A percentile compares a stretch with the other conserved stretches of the same genome.
These are phyloP conservation scores for Lydus trimaculatus DNA, from an alignment of 2,888 invertebrate genomes.

Conservation along the genomic window DNA sequence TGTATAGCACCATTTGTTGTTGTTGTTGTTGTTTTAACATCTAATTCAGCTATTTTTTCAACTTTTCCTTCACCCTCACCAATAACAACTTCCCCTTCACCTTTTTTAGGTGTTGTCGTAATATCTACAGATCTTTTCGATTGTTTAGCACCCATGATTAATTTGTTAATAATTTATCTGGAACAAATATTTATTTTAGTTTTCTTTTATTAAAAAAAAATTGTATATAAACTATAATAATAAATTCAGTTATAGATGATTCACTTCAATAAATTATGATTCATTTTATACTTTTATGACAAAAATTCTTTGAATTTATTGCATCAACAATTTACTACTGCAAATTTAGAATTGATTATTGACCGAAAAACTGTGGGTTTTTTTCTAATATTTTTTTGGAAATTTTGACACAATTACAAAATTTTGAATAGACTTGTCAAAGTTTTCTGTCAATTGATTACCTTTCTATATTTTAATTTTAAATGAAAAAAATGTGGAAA, in stretches of 20 bases:
- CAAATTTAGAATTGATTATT: background rate
- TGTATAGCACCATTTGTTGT: constrained; percentile 74
- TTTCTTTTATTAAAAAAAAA: constrained; percentile 10
- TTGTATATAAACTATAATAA: constrained; percentile 4
- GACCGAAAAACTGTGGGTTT: too few relatives aligned
- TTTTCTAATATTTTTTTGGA: background rate
- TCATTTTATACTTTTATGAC: constrained; percentile 1
- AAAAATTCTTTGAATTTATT: constrained; percentile 2
- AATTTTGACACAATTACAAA: background rate
- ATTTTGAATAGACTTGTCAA: constrained; percentile 3
- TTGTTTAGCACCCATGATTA: constrained; percentile 83
- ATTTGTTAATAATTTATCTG: constrained; percentile 41
- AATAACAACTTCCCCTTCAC: constrained; percentile 56
- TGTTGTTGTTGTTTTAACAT: constrained; percentile 73
- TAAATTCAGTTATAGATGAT: background rate
- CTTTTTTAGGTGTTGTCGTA: constrained; percentile 72
- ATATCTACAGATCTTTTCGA: constrained; percentile 89
- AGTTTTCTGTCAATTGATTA: background rate
- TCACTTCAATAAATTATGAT: constrained; percentile 5
- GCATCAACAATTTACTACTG: background rate
- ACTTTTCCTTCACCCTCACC: constrained; percentile 73
- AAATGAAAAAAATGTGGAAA: background rate
- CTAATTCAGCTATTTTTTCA: constrained; percentile 79
- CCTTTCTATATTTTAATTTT: background rate
- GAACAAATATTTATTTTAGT: constrained; percentile 38